A percentile compares a stretch with the other conserved stretches of the same genome.
These are phyloP conservation scores for Sciaenops ocellatus DNA, from an alignment of 2,797 vertebrate genomes.

Conservation along the genomic window DNA sequence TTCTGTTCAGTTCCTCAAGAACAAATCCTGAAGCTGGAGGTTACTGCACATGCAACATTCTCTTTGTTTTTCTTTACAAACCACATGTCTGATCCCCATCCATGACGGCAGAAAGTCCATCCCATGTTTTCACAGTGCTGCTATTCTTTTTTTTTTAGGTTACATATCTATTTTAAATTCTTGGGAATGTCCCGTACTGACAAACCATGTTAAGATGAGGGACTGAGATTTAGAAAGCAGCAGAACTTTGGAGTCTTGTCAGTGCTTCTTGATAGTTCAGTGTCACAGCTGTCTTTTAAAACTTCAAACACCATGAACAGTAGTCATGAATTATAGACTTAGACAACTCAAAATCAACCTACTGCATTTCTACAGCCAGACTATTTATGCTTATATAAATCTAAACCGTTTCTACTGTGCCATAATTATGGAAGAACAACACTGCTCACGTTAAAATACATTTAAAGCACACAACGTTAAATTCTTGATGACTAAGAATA, in stretches of 20 bases:
- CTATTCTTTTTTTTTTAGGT: conserved; percentile 49
- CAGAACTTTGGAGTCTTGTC: conserved; percentile 22
- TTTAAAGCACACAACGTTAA: not conserved
- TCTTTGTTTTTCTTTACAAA: conserved; percentile 67
- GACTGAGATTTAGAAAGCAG: conserved; percentile 42
- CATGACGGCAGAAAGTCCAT: conserved; percentile 66
- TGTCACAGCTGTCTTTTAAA: conserved; percentile 6
- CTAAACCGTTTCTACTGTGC: not conserved
- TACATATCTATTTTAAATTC: conserved; percentile 54
- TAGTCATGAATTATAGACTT: not conserved
- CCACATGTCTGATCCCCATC: conserved; percentile 64
- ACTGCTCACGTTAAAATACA: not conserved
- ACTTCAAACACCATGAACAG: not conserved
- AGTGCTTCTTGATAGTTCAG: conserved; percentile 4
- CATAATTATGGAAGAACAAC: not conserved
- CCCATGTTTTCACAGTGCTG: conserved; percentile 58
- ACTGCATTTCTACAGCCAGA: not conserved
- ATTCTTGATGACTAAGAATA: conserved; percentile 6
- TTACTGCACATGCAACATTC: conserved; percentile 66
- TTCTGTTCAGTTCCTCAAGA: conserved; percentile 49
- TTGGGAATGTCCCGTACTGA: conserved; percentile 57
- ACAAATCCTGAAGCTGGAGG: conserved; percentile 53
- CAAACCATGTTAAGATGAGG: conserved; percentile 52
- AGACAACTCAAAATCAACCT: not conserved
- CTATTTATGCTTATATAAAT: not conserved